phyloP scores from a whole-genome alignment of 2,888 invertebrate species.

The Incurvaria masculella region DNA sequence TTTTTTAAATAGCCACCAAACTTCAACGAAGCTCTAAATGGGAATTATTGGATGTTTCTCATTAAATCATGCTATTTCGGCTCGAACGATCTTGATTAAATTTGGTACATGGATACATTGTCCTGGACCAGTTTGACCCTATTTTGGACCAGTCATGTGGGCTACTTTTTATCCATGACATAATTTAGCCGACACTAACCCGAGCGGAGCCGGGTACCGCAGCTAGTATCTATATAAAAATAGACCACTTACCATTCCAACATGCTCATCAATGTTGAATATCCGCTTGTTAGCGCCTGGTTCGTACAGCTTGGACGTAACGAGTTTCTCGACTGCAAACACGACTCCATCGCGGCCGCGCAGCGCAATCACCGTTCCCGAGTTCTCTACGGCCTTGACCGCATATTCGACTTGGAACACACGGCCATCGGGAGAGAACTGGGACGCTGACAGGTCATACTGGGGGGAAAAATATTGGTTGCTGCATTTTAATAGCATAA shows the following conservation, averaged over 20 bases:
- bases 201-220: too few relatives aligned
- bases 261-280: constrained; percentile 89
- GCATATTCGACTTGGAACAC: constrained; percentile 99
- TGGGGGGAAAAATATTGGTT: constrained; percentile 48
- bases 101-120: too few relatives aligned
- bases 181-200: too few relatives aligned
- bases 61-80: too few relatives aligned
- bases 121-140: too few relatives aligned
- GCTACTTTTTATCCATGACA: too few relatives aligned
- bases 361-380: constrained; percentile 93
- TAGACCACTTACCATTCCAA: constrained; percentile 75
- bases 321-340: constrained; percentile 95
- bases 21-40: too few relatives aligned
- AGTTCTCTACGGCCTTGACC: constrained; percentile 97
- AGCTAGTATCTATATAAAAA: too few relatives aligned
- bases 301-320: constrained; percentile 92
- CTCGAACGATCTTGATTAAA: too few relatives aligned
- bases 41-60: too few relatives aligned
- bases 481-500: not conserved
- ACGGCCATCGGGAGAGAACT: constrained; percentile 98
- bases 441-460: constrained; percentile 99
- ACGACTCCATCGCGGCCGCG: constrained; percentile 96
- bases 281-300: constrained; percentile 87
- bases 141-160: too few relatives aligned
- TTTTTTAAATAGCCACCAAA: too few relatives aligned